These are phyloP conservation scores for Hemichromis elongatus DNA, from an alignment of 2,113 vertebrate genomes.

Conservation along the genomic window DNA sequence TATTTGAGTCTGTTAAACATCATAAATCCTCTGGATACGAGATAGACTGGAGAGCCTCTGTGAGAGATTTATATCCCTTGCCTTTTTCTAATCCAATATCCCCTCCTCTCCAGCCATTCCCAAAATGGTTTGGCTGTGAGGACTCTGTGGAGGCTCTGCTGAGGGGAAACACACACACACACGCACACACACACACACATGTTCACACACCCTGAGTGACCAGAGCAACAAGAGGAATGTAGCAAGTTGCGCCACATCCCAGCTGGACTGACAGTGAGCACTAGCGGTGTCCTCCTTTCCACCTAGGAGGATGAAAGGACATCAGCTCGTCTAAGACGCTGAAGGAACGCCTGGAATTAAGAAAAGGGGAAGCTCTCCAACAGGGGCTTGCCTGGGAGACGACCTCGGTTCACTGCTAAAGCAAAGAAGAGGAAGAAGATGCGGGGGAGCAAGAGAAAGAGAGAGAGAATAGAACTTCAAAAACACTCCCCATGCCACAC, in stretches of 20 bases:
- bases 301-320: slow-evolving; percentile 69
- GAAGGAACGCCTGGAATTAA: slow-evolving; percentile 67
- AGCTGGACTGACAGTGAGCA: slow-evolving; percentile 68
- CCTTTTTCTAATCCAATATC: slow-evolving; percentile 71
- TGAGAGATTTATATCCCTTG: slow-evolving; percentile 67
- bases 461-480: slow-evolving; percentile 44
- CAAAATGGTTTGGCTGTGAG: slow-evolving; percentile 66
- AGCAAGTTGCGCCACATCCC: slow-evolving; percentile 68
- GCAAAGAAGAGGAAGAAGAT: slow-evolving; percentile 36
- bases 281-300: slow-evolving; percentile 67
- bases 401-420: slow-evolving; percentile 63
- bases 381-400: slow-evolving; percentile 60
- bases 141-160: slow-evolving; percentile 58
- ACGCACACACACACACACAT: slow-evolving; percentile 21
- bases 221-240: slow-evolving; percentile 72
- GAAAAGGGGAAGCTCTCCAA: slow-evolving; percentile 68
- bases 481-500: slow-evolving; percentile 59
- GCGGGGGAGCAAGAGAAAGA: background rate
- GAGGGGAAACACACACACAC: slow-evolving; percentile 37
- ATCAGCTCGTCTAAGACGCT: slow-evolving; percentile 54
- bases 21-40: slow-evolving; percentile 65
- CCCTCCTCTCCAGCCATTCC: slow-evolving; percentile 59
- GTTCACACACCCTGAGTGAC: slow-evolving; percentile 64
- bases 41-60: slow-evolving; percentile 60
- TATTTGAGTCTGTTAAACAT: slow-evolving; percentile 68